Evolutionary conservation across 2,113 vertebrate species (phyloP), one percentile per base, ranked within the genome.

Genomic region (Corythoichthys haematopterus): DNA sequence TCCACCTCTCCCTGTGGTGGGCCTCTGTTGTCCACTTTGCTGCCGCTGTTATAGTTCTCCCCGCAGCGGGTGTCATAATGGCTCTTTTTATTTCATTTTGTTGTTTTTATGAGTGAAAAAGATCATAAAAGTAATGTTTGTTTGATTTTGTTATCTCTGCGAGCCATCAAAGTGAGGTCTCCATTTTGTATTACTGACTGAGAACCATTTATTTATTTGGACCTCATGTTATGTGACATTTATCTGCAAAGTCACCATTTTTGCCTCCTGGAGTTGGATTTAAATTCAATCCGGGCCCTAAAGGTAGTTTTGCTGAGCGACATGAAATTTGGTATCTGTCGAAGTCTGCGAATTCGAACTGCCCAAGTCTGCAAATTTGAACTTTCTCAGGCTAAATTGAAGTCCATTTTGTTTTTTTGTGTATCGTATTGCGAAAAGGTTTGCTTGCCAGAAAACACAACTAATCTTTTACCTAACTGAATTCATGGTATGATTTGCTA

Each of bases 71-170:
- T 52, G 15, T 6, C 50, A 4, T 11, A 55, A 55, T 55, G 20
- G 20, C 52, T 33, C 20, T 10, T 55, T 55, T 20, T 33, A 12
- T 2, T 55, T 55, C 10, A 55, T 55, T 20, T 33, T 55, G 10
- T 33, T 55, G 10, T 33, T 55, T 51, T 55, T 33, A 55, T 28
- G 52, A 33, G 7, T 11, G 3, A 55, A 11, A n/a, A 3, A 8
- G 52, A 33, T 55, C 52, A 55, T 55, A 55, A 33, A 55, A 55
- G 20, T 55, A 55, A 53, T 53, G n/a, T 50, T 50, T 50, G 48
- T 16, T 50, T 50, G 3, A 16, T 48, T 9, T 13, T 14, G 48
- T n/a, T 9, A 28, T 28, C 20, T 28, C 2, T 28, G 20, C n/a
- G n/a, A 5, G n/a, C 16, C 7, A 20, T 52, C 51, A 52, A 52